Evolutionary conservation across 2,888 invertebrate genomes (phyloP).

Genomic region (Meteorus colon): DNA sequence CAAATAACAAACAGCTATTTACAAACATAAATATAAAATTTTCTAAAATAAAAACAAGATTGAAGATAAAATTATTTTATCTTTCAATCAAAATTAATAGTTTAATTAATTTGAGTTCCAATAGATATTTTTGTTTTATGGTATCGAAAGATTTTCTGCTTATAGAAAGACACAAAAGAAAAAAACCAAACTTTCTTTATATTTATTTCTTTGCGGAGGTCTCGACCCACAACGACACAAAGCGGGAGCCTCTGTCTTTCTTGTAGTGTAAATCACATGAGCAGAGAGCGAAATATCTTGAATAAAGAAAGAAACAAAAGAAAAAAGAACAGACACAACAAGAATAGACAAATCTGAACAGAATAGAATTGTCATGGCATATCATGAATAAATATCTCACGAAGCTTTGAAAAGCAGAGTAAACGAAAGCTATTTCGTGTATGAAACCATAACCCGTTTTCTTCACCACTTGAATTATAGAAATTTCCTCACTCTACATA

Average conservation of each 20-base stretch:
- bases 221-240: constrained; percentile 33
- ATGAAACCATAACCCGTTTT: constrained; percentile 32
- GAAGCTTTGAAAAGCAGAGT: constrained; percentile 14
- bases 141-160: background rate
- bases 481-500: constrained; percentile 12
- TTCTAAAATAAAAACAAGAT: background rate
- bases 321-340: constrained; percentile 24
- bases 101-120: background rate
- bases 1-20: background rate
- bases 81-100: background rate
- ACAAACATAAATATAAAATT: background rate
- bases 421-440: constrained; percentile 19
- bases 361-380: background rate
- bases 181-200: constrained; percentile 1
- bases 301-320: constrained; percentile 26
- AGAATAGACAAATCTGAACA: constrained; percentile 11
- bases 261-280: constrained; percentile 12
- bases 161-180: background rate
- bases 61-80: background rate
- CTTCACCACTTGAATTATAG: constrained; percentile 26
- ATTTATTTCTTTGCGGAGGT: constrained; percentile 8
- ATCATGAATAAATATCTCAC: constrained; percentile 18
- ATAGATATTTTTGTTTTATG: background rate
- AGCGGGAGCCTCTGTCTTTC: background rate
- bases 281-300: background rate